Base-by-base conservation (phyloP, 2,888 invertebrate genomes). In the Coleophora flavipennella region DNA sequence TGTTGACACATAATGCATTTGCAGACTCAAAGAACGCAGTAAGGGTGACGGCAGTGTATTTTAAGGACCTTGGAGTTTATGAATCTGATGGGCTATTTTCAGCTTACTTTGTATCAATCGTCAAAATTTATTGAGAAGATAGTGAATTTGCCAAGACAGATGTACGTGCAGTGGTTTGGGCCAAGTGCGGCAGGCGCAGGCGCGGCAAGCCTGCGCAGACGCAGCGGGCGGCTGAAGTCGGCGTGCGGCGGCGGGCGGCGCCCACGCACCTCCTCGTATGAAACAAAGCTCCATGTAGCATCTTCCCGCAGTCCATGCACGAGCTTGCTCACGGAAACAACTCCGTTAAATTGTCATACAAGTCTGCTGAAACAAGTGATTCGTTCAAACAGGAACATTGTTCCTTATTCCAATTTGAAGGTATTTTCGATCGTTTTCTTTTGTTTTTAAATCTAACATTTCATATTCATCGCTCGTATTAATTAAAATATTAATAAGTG, bases 91-190 rank as follows among this genome's bases (percentile, higher is more conserved):
- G 13, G 14, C 13, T 20, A n/a, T 20, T 20, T 20, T 20, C 6
- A 20, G 20, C 3, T 20, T 20, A 6, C 20, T 20, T 46, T 49
- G 44, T 44, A 41, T 41, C 51, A 45, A 36, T 49, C 50, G 59
- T 60, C 64, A 49, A 49, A 60, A 68, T 72, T 67, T 74, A 74
- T 76, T 63, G 49, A 49, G 49, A 56, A 53, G 46, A 54, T 53
- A 46, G 57, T 59, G 60, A 69, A 74, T 74, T 61, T 70, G 75
- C 73, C 75, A 75, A 76, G 70, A 68, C 73, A 75, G 66, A 72
- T 79, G 71, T 67, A 54, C 46, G 40, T 20, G 20, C 20, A 6
- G 20, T 20, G 3, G 20, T 20, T 4, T 20, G 20, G 6, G 20
- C 20, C 20, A 20, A 20, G 20, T 20, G 20, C 20, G 20, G 20